Evolutionary conservation across 2,888 invertebrate genomes (phyloP).

Genomic region (Exocentrus adspersus): DNA sequence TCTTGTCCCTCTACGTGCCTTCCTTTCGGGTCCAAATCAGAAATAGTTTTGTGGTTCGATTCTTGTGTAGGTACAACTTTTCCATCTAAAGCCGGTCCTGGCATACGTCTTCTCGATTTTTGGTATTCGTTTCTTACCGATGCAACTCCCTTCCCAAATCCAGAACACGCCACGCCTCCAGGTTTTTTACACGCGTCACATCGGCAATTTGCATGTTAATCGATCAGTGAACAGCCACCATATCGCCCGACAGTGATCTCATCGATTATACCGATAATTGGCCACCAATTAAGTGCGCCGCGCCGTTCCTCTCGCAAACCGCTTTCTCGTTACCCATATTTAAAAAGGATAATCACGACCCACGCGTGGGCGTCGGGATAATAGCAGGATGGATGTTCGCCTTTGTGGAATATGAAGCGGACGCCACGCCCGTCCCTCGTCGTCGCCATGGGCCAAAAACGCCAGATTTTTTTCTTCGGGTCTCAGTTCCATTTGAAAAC

Average conservation of each 20-base stretch:
- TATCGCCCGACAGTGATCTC: neutral
- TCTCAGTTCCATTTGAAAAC: no score
- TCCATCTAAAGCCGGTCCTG: no score
- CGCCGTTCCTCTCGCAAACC: conserved; percentile 2
- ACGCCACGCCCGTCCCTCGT: conserved; percentile 6
- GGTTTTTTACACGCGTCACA: no score
- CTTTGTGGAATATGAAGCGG: conserved; percentile 7
- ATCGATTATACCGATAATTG: conserved; percentile 5
- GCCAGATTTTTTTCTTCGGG: conserved; percentile 17
- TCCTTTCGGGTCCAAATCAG: no score
- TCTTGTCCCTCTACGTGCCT: no score
- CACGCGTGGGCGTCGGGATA: conserved; percentile 15
- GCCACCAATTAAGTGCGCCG: neutral
- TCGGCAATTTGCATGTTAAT: neutral
- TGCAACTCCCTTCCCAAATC: no score
- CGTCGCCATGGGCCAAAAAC: conserved; percentile 10
- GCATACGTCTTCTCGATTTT: no score
- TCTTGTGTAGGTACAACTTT: no score
- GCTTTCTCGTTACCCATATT: conserved; percentile 5
- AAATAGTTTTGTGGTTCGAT: no score
- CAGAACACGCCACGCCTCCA: no score
- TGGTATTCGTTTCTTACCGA: no score
- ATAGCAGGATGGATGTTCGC: conserved; percentile 11
- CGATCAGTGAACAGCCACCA: neutral
- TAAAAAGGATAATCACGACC: conserved; percentile 11